Conservation (phyloP, 1,140 invertebrate genomes). For the Meloidogyne chitwoodi region DNA sequence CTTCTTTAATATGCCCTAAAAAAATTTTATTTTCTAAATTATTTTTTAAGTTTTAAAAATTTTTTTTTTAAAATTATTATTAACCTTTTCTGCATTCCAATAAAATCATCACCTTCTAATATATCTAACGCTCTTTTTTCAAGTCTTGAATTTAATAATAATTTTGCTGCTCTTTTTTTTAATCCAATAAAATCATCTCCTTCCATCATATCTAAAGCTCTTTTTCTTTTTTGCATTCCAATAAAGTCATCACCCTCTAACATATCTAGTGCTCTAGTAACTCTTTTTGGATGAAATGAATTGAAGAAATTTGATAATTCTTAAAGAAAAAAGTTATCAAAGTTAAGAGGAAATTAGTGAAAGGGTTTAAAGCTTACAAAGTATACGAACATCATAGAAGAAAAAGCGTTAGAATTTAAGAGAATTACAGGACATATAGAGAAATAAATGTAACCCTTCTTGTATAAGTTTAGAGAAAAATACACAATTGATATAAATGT, state of each 20-base stretch:
- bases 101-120: slow-evolving; percentile 30
- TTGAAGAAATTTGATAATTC: neutral
- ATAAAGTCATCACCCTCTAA: slow-evolving; percentile 29
- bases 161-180: slow-evolving; percentile 29
- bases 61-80: neutral
- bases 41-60: too few species aligned
- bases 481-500: too few species aligned
- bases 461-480: too few species aligned
- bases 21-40: too few species aligned
- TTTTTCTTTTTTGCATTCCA: slow-evolving; percentile 17
- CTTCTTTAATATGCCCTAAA: too few species aligned
- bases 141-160: slow-evolving; percentile 8
- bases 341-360: too few species aligned
- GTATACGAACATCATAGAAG: too few species aligned
- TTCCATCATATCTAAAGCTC: slow-evolving; percentile 29
- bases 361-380: too few species aligned
- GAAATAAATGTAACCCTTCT: too few species aligned
- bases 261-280: slow-evolving; percentile 22
- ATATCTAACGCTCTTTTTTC: slow-evolving; percentile 27
- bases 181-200: slow-evolving; percentile 32
- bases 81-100: slow-evolving; percentile 16
- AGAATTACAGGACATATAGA: too few species aligned
- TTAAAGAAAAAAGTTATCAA: too few species aligned
- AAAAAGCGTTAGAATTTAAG: neutral
- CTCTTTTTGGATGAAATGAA: neutral